Evolutionary conservation across 2,113 vertebrate species (phyloP).

Genomic region (Colaptes auratus): DNA sequence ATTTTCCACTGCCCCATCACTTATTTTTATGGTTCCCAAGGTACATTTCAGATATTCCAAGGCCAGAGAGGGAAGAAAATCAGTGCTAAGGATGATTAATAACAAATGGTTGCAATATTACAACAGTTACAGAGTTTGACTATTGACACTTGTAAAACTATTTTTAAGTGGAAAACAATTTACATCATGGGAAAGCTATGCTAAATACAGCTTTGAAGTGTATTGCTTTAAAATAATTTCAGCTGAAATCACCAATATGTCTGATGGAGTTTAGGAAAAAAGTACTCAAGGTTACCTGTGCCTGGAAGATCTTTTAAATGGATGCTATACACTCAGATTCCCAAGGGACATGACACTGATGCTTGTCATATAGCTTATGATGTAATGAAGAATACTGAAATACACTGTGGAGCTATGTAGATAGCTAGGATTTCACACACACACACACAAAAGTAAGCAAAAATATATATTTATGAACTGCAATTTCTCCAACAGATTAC

Average conservation of each 20-base stretch:
- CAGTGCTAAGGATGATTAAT: slow-evolving; percentile 24
- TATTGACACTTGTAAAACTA: slow-evolving; percentile 44
- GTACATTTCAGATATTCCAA: slow-evolving; percentile 11
- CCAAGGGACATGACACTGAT: neutral
- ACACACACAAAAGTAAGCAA: neutral
- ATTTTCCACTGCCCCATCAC: neutral
- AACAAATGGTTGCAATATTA: neutral
- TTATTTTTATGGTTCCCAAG: slow-evolving; percentile 22
- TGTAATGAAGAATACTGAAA: neutral
- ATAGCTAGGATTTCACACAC: neutral
- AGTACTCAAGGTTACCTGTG: neutral
- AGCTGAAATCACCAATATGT: neutral
- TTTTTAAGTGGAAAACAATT: neutral
- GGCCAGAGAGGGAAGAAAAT: neutral
- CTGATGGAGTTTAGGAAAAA: neutral
- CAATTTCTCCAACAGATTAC: neutral
- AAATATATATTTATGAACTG: neutral
- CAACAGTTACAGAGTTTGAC: neutral
- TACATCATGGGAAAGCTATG: slow-evolving; percentile 19
- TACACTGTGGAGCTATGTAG: neutral
- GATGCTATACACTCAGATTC: neutral
- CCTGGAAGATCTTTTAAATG: neutral
- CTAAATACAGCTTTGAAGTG: neutral
- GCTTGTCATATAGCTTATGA: neutral
- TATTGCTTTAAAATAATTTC: neutral